phyloP scores from a whole-genome alignment of 2,888 invertebrate species.

The Adelphocoris suturalis region DNA sequence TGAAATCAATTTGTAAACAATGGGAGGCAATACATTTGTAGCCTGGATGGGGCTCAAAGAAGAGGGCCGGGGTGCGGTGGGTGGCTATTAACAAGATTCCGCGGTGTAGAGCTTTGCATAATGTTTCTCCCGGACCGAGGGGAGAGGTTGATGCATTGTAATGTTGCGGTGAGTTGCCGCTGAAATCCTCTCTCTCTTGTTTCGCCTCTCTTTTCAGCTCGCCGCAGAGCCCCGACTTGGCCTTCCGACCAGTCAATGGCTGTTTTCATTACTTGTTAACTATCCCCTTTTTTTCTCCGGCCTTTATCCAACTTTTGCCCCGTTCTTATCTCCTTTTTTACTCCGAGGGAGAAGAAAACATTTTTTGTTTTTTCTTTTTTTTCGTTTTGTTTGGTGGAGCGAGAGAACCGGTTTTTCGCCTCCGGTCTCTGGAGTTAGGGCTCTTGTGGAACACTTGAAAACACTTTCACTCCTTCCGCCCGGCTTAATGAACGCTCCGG shows the following conservation, averaged over 20 bases:
- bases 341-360: neutral
- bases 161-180: slow-evolving; percentile 49
- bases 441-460: slow-evolving; percentile 25
- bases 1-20: slow-evolving; percentile 49
- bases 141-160: slow-evolving; percentile 52
- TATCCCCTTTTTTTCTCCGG: slow-evolving; percentile 21
- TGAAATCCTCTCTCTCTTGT: slow-evolving; percentile 38
- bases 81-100: slow-evolving; percentile 52
- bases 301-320: slow-evolving; percentile 5
- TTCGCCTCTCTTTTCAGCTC: slow-evolving; percentile 18
- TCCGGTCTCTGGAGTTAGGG: neutral
- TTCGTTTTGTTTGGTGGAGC: neutral
- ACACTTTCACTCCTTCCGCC: slow-evolving; percentile 28
- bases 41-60: neutral
- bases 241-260: slow-evolving; percentile 48
- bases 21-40: slow-evolving; percentile 41
- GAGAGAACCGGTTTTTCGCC: slow-evolving; percentile 36
- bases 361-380: neutral
- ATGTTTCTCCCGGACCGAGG: slow-evolving; percentile 40
- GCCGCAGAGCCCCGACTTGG: slow-evolving; percentile 2
- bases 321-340: slow-evolving; percentile 8
- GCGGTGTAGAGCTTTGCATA: slow-evolving; percentile 51
- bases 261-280: slow-evolving; percentile 55
- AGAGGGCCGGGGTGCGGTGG: neutral
- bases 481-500: neutral